phyloP scores from a whole-genome alignment of 2,888 invertebrate species.

The Catocala nupta region DNA sequence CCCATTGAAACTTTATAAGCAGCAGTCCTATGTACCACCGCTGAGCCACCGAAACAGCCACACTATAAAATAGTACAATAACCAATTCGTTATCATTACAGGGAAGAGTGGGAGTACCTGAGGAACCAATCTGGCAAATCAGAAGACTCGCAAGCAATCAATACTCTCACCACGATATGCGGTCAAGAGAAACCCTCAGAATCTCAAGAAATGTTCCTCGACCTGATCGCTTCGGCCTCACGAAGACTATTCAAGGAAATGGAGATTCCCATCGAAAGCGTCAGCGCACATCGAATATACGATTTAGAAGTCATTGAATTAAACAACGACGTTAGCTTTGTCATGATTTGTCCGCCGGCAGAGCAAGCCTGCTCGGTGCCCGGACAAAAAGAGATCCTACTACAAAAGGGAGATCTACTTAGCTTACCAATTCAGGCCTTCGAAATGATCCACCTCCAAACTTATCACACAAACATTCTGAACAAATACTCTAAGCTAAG shows the following conservation, averaged over 20 bases:
- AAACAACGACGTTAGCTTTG: constrained; percentile 95
- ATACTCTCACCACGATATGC: constrained; percentile 72
- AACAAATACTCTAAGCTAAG: constrained; percentile 97
- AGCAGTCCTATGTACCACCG: no score
- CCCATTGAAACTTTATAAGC: no score
- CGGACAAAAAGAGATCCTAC: constrained; percentile 93
- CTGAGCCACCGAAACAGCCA: no score
- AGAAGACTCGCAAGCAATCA: constrained; percentile 68
- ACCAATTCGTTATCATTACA: constrained; percentile 72
- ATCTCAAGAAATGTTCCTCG: constrained; percentile 93
- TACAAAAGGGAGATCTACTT: constrained; percentile 94
- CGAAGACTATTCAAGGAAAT: constrained; percentile 93
- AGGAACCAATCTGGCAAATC: constrained; percentile 86
- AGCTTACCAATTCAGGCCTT: constrained; percentile 97
- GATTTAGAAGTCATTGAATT: constrained; percentile 98
- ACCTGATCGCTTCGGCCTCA: constrained; percentile 91
- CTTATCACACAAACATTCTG: constrained; percentile 96
- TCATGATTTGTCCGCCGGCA: constrained; percentile 96
- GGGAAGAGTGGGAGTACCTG: constrained; percentile 98
- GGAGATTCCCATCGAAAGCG: constrained; percentile 91
- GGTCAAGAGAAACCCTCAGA: constrained; percentile 88
- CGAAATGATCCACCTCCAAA: constrained; percentile 97
- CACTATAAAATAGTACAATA: neutral
- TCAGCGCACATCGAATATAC: constrained; percentile 93
- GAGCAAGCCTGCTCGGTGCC: constrained; percentile 97